Base-by-base conservation (phyloP, 2,113 vertebrate species). In the Brachypodius melanocephalos region DNA sequence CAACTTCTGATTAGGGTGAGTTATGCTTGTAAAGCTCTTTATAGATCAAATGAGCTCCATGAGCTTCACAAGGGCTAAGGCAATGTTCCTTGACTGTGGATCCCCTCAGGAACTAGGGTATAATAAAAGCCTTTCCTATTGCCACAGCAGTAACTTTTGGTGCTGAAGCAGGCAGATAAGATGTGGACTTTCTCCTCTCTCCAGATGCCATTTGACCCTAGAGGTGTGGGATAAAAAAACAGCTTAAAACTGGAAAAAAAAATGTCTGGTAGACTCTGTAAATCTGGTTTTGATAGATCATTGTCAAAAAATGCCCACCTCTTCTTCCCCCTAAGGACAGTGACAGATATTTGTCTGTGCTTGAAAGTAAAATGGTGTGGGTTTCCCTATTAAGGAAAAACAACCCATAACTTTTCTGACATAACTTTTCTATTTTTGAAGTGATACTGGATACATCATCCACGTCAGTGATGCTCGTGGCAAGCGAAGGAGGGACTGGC, bases 401-500 rank as follows among this genome's bases (percentile, higher is more conserved):
- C 18, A 91, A 6, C 31, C 24, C 18, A 17, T 14, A 46, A 46
- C 12, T 20, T 84, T 77, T 74, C 57, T 20, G 51, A 26, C 8
- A 38, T 38, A 38, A 38, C 38, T 38, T 38, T 38, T 38, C 15
- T 68, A 1, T 42, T 88, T 88, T 80, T 73, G 21, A 77, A 77
- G 67, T 38, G 67, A 26, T 63, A 51, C 75, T 93, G 69, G 83
- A 71, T 71, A 90, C 63, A 90, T 73, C 67, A 80, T 74, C 74
- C 57, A 59, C 81, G 86, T 88, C 58, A 85, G 73, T 85, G 46
- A 75, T 69, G 25, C 71, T 48, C 2, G 2, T 92, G 80, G 66
- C 65, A 95, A 92, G 75, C 3, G 18, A 92, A 93, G 73, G 38
- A 90, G 65, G 68, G 31, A 32, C 76, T 96, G 88, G 82, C 62